These are phyloP conservation scores for Empidonax traillii DNA, from an alignment of 2,113 vertebrate species.

Conservation along the genomic window DNA sequence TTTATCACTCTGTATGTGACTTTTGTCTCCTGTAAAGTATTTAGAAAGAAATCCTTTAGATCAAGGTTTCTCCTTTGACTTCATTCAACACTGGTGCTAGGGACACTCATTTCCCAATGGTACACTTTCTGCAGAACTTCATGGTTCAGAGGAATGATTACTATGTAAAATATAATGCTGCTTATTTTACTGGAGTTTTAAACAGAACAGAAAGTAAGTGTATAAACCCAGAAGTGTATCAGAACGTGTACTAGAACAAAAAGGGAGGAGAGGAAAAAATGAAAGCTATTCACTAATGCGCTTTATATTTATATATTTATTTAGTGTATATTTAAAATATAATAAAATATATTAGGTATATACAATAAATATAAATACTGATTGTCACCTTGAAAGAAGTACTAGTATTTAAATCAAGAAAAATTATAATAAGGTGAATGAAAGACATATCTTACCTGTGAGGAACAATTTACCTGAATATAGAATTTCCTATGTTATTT, in stretches of 20 bases:
- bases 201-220: background rate
- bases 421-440: background rate
- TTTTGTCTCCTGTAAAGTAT: background rate
- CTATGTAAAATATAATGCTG: background rate
- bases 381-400: background rate
- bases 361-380: background rate
- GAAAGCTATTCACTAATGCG: background rate
- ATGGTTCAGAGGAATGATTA: background rate
- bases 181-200: background rate
- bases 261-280: background rate
- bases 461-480: background rate
- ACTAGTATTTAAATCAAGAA: background rate
- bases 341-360: too few relatives aligned
- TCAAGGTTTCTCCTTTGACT: background rate
- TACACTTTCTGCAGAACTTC: background rate
- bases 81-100: background rate
- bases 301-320: background rate
- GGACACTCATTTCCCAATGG: background rate
- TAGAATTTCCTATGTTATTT: background rate
- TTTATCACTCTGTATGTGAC: background rate
- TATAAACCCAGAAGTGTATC: background rate
- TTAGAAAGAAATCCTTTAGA: background rate
- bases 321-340: background rate
- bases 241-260: background rate
- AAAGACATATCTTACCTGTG: background rate